These are phyloP conservation scores for Listronotus oregonensis DNA, from an alignment of 1,140 invertebrate genomes.

Conservation along the genomic window DNA sequence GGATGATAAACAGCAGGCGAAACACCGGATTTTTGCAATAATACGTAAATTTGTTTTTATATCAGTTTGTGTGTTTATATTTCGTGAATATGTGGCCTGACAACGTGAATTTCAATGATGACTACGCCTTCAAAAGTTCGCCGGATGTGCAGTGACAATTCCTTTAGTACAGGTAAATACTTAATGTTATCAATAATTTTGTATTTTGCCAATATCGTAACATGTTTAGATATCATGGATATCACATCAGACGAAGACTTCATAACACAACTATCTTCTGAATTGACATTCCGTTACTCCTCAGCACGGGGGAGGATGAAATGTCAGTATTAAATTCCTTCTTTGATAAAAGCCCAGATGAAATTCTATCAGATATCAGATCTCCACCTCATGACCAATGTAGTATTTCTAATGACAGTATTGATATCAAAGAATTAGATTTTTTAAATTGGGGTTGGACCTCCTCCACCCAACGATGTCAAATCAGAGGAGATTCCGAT, in stretches of 20 bases:
- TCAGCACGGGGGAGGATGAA: conserved; percentile 50
- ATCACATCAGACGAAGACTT: conserved; percentile 51
- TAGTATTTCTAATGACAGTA: conserved; percentile 32
- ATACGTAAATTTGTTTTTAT: neutral
- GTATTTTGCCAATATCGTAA: neutral
- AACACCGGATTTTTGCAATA: conserved; percentile 1
- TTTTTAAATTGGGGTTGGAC: conserved; percentile 38
- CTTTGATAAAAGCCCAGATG: conserved; percentile 48
- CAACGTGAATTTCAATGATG: conserved; percentile 26
- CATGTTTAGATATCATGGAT: conserved; percentile 42
- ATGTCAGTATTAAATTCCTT: conserved; percentile 48
- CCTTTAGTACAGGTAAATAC: conserved; percentile 42
- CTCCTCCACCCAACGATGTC: conserved; percentile 38
- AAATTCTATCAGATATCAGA: conserved; percentile 49
- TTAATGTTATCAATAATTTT: neutral
- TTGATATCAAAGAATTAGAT: conserved; percentile 42
- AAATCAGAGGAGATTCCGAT: conserved; percentile 21
- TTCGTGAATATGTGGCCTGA: conserved; percentile 24
- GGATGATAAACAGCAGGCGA: neutral
- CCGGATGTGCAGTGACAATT: conserved; percentile 46
- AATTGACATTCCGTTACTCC: conserved; percentile 50
- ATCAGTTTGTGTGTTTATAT: neutral
- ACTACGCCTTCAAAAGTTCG: conserved; percentile 48
- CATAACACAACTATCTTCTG: conserved; percentile 48
- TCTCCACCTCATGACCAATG: conserved; percentile 26